Conservation (phyloP, 2,888 invertebrate species). For the Aleiodes leptofemur region DNA sequence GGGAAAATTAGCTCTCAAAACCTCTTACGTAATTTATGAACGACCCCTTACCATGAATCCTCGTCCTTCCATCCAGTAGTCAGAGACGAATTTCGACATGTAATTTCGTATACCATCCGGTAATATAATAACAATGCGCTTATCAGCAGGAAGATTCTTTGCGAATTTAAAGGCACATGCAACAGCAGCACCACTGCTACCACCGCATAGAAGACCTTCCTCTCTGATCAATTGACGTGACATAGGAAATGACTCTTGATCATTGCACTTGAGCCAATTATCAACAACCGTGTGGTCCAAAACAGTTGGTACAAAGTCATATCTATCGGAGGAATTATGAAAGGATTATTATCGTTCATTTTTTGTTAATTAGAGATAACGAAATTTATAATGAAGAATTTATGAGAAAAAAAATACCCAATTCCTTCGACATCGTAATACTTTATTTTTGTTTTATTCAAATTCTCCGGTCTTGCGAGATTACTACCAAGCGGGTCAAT, state of each 20-base stretch:
- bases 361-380: not conserved
- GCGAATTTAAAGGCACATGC: constrained; percentile 85
- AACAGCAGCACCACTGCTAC: constrained; percentile 94
- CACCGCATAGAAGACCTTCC: constrained; percentile 95
- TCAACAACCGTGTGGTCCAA: constrained; percentile 89
- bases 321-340: constrained; percentile 85
- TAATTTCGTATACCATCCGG: constrained; percentile 98
- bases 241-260: constrained; percentile 88
- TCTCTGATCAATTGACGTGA: constrained; percentile 91
- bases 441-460: constrained; percentile 82
- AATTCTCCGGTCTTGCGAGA: constrained; percentile 86
- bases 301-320: constrained; percentile 96
- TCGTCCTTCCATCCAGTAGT: constrained; percentile 96
- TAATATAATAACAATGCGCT: constrained; percentile 92
- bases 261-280: constrained; percentile 91
- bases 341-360: not conserved
- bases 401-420: constrained; percentile 60
- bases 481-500: constrained; percentile 96
- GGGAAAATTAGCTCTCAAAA: too few species aligned
- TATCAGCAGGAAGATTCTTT: constrained; percentile 85
- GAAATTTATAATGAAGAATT: too few species aligned
- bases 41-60: constrained; percentile 80
- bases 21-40: too few species aligned
- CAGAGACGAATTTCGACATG: constrained; percentile 96
- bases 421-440: constrained; percentile 89